phyloP scores from a whole-genome alignment of 2,113 vertebrate genomes.

The Sula dactylatra region DNA sequence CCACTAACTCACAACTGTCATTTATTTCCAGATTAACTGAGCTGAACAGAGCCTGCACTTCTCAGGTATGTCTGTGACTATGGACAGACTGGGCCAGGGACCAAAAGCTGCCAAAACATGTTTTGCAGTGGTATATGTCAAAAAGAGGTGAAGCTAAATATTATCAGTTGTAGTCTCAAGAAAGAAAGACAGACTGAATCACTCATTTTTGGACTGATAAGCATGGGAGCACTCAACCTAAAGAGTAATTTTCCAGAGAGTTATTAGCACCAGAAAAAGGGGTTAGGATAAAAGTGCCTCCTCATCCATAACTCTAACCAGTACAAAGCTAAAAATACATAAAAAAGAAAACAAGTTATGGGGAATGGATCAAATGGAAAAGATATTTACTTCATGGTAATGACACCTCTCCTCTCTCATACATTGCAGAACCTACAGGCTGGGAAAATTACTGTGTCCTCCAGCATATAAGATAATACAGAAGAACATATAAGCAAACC shows the following conservation, averaged over 20 bases:
- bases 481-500: conserved; percentile 9
- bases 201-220: not conserved
- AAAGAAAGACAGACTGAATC: not conserved
- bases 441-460: not conserved
- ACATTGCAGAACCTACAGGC: not conserved
- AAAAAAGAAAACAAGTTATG: not conserved
- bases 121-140: not conserved
- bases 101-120: not conserved
- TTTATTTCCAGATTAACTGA: not conserved
- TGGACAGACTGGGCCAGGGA: not conserved
- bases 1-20: not conserved
- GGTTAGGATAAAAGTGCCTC: not conserved
- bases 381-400: not conserved
- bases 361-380: not conserved
- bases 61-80: not conserved
- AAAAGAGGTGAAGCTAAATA: not conserved
- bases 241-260: not conserved
- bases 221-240: not conserved
- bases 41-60: not conserved
- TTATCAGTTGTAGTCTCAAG: not conserved
- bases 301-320: not conserved
- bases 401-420: not conserved
- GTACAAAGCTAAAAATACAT: not conserved
- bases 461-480: not conserved
- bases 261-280: not conserved